A percentile compares a stretch with the other conserved stretches of the same genome.
phyloP scores from a whole-genome alignment of 2,797 vertebrate genomes.

The Peromyscus eremicus region DNA sequence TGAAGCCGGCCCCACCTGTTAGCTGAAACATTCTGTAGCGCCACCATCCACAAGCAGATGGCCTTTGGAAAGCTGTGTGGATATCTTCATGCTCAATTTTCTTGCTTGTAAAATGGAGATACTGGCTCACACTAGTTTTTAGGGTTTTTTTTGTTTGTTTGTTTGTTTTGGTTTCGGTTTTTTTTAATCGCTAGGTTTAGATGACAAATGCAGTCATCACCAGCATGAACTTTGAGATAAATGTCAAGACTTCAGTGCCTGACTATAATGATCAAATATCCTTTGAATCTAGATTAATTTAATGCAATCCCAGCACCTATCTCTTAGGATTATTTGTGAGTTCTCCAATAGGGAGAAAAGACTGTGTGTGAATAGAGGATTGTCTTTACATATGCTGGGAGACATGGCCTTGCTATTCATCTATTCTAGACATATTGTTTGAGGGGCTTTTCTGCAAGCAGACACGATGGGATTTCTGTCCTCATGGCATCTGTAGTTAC shows the following conservation, averaged over 20 bases:
- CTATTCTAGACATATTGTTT: background rate
- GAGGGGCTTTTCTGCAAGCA: background rate
- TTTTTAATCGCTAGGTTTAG: background rate
- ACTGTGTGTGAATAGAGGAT: background rate
- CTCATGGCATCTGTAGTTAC: background rate
- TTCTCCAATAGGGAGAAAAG: background rate
- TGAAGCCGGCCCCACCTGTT: background rate
- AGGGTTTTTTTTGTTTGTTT: no score
- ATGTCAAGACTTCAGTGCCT: background rate
- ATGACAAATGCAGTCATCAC: background rate
- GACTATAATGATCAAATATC: background rate
- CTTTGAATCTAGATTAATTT: background rate
- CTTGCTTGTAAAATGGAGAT: background rate
- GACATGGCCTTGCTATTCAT: background rate
- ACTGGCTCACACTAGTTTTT: background rate
- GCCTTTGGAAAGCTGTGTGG: background rate
- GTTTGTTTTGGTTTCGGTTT: no score
- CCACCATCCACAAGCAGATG: background rate
- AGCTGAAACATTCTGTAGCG: background rate
- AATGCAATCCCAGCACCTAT: background rate
- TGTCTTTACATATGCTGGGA: background rate
- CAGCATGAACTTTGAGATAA: background rate
- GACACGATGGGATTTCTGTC: background rate
- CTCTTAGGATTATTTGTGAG: background rate
- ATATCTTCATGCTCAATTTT: background rate